Percentiles rank a stretch among this genome's conserved stretches.
These are phyloP conservation scores for Melanostoma mellinum DNA, from an alignment of 2,888 invertebrate genomes.

Conservation along the genomic window DNA sequence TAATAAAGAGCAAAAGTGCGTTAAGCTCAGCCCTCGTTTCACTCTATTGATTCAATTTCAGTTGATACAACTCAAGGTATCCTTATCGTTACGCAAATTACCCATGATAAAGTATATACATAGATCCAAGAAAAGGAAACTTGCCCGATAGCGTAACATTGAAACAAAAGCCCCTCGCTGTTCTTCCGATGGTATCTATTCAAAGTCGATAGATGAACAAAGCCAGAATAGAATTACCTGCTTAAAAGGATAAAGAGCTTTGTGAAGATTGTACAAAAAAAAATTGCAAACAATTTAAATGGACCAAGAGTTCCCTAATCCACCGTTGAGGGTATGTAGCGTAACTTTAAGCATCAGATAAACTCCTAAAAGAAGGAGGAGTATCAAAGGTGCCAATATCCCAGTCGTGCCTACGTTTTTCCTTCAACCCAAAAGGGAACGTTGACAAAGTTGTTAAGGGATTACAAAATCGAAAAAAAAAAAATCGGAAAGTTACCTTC, in stretches of 20 bases:
- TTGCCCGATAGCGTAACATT: conserved; percentile 28
- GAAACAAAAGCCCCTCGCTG: conserved; percentile 10
- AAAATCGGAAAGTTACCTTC: conserved; percentile 9
- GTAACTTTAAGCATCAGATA: conserved; percentile 23
- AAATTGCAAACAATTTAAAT: conserved; percentile 29
- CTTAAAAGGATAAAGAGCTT: conserved; percentile 59
- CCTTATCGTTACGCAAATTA: conserved; percentile 64
- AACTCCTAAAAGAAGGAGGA: conserved; percentile 15
- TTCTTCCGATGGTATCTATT: not conserved
- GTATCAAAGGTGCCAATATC: conserved; percentile 45
- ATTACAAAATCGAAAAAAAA: conserved; percentile 52
- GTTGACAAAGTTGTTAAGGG: conserved; percentile 54
- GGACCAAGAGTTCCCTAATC: conserved; percentile 51
- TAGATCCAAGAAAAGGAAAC: not conserved
- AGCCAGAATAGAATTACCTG: conserved; percentile 59
- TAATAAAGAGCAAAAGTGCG: not conserved
- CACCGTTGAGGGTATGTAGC: conserved; percentile 4
- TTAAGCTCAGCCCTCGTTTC: conserved; percentile 4
- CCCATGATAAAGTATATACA: conserved; percentile 42
- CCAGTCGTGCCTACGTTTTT: conserved; percentile 36
- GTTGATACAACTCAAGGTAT: conserved; percentile 35
- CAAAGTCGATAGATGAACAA: conserved; percentile 52
- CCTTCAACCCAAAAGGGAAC: conserved; percentile 29
- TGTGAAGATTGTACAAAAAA: not conserved
- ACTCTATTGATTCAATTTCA: conserved; percentile 48